phyloP scores from a whole-genome alignment of 2,888 invertebrate species.

The Chironomus tentans region DNA sequence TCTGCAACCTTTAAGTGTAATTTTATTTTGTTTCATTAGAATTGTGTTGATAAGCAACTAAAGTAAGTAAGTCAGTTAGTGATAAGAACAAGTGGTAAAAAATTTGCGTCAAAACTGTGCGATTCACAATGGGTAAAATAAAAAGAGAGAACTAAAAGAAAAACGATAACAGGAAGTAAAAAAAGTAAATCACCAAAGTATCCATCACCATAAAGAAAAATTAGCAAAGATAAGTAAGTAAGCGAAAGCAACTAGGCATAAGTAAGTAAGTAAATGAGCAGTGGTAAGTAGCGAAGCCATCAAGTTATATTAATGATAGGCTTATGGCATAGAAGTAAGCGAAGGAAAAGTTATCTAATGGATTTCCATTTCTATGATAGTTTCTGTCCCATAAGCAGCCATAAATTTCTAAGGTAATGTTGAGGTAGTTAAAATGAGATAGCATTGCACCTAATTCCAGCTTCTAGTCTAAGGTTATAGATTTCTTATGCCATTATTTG shows the following conservation, averaged over 20 bases:
- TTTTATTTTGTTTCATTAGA: neutral
- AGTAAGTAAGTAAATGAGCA: too few species aligned
- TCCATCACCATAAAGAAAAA: neutral
- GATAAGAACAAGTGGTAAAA: neutral
- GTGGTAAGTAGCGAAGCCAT: too few species aligned
- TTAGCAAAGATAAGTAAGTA: neutral
- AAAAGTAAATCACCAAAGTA: neutral
- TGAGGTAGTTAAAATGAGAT: neutral
- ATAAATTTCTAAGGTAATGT: too few species aligned
- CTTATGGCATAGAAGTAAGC: too few species aligned
- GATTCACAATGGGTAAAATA: too few species aligned
- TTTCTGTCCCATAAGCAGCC: too few species aligned
- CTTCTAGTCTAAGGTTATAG: neutral
- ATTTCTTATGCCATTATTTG: neutral
- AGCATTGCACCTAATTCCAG: neutral
- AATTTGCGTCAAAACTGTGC: neutral
- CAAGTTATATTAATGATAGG: too few species aligned
- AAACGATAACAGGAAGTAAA: neutral
- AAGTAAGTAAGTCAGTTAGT: neutral
- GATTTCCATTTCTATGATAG: too few species aligned
- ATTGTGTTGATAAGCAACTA: neutral
- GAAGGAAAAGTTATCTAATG: too few species aligned
- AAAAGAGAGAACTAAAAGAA: neutral
- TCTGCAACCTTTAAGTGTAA: too few species aligned
- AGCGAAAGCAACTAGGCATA: too few species aligned